Percentiles rank a stretch among this genome's conserved stretches.
These are phyloP conservation scores for Hololepta plana DNA, from an alignment of 2,888 invertebrate species.

Conservation along the genomic window DNA sequence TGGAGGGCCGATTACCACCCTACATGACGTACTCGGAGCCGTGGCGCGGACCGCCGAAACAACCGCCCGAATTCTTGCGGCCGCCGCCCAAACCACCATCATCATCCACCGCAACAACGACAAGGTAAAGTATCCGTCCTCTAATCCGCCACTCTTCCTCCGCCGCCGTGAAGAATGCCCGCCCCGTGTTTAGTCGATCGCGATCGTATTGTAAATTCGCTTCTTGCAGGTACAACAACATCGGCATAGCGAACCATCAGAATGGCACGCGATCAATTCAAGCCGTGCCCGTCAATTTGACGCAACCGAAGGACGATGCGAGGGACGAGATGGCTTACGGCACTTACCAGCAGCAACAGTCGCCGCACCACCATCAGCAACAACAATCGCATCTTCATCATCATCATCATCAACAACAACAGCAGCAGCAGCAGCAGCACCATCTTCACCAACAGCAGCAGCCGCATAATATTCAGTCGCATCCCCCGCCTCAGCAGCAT, in stretches of 20 bases:
- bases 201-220: too few species aligned
- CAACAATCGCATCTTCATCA: too few species aligned
- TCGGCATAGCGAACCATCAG: too few species aligned
- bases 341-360: conserved; percentile 15
- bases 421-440: too few species aligned
- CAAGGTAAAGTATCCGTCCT: conserved; percentile 2
- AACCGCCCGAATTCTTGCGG: conserved; percentile 42
- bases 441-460: too few species aligned
- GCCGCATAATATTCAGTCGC: too few species aligned
- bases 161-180: too few species aligned
- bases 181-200: neutral
- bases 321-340: conserved; percentile 15
- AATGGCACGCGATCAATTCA: too few species aligned
- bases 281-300: conserved; percentile 26
- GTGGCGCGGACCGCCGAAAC: conserved; percentile 35
- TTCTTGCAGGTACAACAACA: too few species aligned
- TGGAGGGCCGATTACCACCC: conserved; percentile 38
- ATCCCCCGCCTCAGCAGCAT: too few species aligned
- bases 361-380: conserved; percentile 7
- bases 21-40: conserved; percentile 35
- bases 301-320: conserved; percentile 24
- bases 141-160: conserved; percentile 1
- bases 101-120: conserved; percentile 19
- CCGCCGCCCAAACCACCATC: conserved; percentile 42
- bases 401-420: too few species aligned